A percentile compares a stretch with the other conserved stretches of the same genome.
Evolutionary conservation across 2,797 vertebrate genomes (phyloP).

Genomic region (Microtus californicus): DNA sequence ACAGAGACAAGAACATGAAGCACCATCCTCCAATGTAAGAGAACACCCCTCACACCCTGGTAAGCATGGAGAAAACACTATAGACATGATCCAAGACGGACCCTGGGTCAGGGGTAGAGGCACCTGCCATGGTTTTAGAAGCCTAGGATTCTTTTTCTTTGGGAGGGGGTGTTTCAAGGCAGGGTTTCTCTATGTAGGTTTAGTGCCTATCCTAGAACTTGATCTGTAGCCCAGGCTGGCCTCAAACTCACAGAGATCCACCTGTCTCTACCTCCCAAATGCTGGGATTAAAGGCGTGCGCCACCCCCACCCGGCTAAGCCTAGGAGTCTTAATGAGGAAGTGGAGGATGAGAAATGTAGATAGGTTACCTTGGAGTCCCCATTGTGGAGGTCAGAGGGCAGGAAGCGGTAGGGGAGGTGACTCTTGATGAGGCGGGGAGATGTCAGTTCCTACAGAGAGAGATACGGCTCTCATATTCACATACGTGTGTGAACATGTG

Average conservation of each 20-base stretch:
- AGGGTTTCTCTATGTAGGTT: too few species aligned
- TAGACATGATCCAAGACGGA: not conserved
- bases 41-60: not conserved
- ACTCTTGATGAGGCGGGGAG: constrained; percentile 98
- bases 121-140: too few species aligned
- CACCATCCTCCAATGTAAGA: not conserved
- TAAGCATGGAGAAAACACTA: not conserved
- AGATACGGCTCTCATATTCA: not conserved
- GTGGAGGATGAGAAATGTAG: rapidly evolving
- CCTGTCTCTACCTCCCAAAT: too few species aligned
- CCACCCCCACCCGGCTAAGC: too few species aligned
- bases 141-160: not conserved
- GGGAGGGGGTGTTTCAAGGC: too few species aligned
- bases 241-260: too few species aligned
- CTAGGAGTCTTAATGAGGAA: too few species aligned
- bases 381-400: constrained; percentile 95
- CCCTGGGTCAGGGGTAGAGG: not conserved
- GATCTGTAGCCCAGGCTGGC: too few species aligned
- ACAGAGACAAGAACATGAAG: not conserved
- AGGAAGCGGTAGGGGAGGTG: constrained; percentile 97
- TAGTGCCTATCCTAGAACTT: too few species aligned
- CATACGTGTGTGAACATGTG: too few species aligned
- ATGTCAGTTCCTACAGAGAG: constrained; percentile 93
- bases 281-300: too few species aligned
- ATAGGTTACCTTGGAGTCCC: constrained; percentile 95